phyloP scores from a whole-genome alignment of 2,113 vertebrate species.

The Cochlearius cochlearius region DNA sequence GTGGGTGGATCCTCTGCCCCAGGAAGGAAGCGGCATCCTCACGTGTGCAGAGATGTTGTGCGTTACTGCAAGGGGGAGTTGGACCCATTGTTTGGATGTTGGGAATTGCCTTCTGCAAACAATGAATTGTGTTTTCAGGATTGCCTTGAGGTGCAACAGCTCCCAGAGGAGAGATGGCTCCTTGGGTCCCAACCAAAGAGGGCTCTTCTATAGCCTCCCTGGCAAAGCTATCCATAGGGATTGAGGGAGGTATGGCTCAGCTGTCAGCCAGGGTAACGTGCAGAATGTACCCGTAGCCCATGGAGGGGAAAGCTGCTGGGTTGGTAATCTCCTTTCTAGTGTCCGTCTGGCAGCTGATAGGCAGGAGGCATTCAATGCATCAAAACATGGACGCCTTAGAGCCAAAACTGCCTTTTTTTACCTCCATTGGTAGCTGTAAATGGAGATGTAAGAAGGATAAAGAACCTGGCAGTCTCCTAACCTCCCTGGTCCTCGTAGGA shows the following conservation, averaged over 20 bases:
- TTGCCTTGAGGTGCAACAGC: background rate
- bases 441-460: background rate
- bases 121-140: background rate
- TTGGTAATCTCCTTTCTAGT: background rate
- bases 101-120: background rate
- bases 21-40: background rate
- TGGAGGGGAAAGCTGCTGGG: background rate
- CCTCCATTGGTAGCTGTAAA: background rate
- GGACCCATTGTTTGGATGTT: fast-evolving
- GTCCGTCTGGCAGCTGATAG: background rate
- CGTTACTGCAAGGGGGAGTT: background rate
- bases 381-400: background rate
- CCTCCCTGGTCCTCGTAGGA: background rate
- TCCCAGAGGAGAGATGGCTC: background rate
- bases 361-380: background rate
- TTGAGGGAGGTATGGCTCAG: background rate
- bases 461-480: background rate
- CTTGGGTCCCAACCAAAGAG: background rate
- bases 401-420: too few species aligned
- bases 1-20: background rate
- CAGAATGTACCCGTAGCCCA: too few species aligned
- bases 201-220: background rate
- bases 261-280: fast-evolving
- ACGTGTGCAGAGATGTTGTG: background rate
- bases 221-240: background rate